Evolutionary conservation across 2,113 vertebrate genomes (phyloP), one percentile per base, ranked within the genome.

Genomic region (Heterotis niloticus): DNA sequence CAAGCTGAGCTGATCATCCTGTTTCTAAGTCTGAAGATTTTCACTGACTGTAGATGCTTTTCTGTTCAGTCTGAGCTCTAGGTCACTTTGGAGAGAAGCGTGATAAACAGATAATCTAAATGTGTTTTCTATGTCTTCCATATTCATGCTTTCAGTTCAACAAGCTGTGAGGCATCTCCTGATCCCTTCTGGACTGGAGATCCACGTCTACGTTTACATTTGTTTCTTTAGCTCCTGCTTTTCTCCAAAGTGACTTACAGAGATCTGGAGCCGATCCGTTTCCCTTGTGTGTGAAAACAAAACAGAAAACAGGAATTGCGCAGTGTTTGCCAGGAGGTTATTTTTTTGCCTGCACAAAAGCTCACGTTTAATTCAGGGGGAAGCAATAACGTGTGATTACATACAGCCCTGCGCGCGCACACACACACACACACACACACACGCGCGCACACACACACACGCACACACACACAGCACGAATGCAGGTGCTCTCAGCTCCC

Each of bases 321-420:
- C 88, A 82, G 87, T 83, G 83, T 88, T 91, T 87, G 78, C 76
- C 87, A 78, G 87, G 87, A 90, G 18, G 5, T 23, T 89, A 92
- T 93, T 84, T 88, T 94, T 91, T 90, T 88, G 89, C 92, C 93
- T 82, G 89, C 83, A 93, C 90, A 88, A 90, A 89, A 60, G 81
- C 77, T 84, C 82, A 85, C 84, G 72, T 44, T 12, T 72, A 81
- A 78, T 83, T 86, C 84, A 81, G 84, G 82, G 83, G 84, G 79
- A 73, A 67, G 79, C 57, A 80, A 88, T 84, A 83, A 84, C 77
- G 60, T 86, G 82, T 86, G 83, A 87, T 83, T 83, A 83, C 56
- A 59, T 24, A 59, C 18, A 72, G 12, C 17, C 34, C 13, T 14
- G 28, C 5, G 20, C 54, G 24, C 66, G 4, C 60, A 29, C 76